Conservation (phyloP, 2,888 invertebrate genomes). For the Erannis defoliaria region DNA sequence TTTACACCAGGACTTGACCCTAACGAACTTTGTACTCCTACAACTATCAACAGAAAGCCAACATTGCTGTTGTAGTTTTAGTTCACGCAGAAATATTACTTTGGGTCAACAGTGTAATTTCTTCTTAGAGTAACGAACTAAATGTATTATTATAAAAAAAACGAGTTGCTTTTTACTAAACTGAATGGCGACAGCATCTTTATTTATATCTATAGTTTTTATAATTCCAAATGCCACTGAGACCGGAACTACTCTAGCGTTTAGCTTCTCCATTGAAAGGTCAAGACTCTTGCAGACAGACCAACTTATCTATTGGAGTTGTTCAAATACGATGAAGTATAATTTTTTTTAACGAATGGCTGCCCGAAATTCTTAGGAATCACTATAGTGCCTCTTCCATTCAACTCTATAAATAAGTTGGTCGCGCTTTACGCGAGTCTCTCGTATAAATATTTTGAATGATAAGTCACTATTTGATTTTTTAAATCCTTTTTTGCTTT, state of each 20-base stretch:
- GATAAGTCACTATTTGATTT: constrained; percentile 26
- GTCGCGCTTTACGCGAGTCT: not conserved
- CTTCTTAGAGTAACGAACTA: too few relatives aligned
- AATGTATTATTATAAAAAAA: too few relatives aligned
- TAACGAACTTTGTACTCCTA: too few relatives aligned
- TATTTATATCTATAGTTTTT: constrained; percentile 23
- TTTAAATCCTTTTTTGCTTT: constrained; percentile 1
- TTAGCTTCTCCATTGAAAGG: constrained; percentile 25
- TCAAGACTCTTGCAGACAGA: constrained; percentile 22
- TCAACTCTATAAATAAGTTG: not conserved
- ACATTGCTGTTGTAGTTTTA: too few relatives aligned
- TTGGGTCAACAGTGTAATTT: not conserved
- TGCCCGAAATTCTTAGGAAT: not conserved
- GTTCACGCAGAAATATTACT: too few relatives aligned
- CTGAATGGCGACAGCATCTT: constrained; percentile 20
- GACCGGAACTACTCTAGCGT: constrained; percentile 25
- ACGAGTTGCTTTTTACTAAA: not conserved
- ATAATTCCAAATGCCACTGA: constrained; percentile 29
- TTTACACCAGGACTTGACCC: too few relatives aligned
- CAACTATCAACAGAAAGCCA: too few relatives aligned
- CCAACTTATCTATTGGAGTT: not conserved
- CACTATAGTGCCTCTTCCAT: not conserved
- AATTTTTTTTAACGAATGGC: not conserved
- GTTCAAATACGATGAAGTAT: not conserved
- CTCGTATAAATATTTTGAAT: constrained; percentile 17